Evolutionary conservation across 2,113 vertebrate genomes (phyloP).

Genomic region (Hiodon alosoides): DNA sequence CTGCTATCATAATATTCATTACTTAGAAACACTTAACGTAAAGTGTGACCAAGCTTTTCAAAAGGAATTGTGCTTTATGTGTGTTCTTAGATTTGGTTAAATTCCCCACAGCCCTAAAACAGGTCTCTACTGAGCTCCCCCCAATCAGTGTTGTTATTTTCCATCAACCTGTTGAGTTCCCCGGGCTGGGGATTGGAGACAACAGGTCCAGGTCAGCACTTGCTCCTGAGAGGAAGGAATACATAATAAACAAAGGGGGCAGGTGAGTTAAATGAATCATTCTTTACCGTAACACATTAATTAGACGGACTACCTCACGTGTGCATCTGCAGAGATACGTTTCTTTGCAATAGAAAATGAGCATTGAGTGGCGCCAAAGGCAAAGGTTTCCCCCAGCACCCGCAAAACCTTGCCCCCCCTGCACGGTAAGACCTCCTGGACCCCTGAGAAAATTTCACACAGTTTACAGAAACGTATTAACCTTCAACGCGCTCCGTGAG

Average conservation of each 20-base stretch:
- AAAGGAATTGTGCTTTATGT: background rate
- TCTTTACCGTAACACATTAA: conserved; percentile 13
- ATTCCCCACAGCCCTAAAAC: background rate
- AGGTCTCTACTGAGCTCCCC: background rate
- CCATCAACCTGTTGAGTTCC: conserved; percentile 20
- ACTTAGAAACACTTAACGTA: no score
- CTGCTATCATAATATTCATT: no score
- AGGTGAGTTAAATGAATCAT: conserved; percentile 29
- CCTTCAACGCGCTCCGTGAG: background rate
- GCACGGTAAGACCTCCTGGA: conserved; percentile 24
- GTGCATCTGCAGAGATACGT: conserved; percentile 32
- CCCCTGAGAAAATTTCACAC: conserved; percentile 21
- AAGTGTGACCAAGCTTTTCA: no score
- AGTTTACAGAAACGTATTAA: conserved; percentile 27
- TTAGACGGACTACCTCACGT: conserved; percentile 33
- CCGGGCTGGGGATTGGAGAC: conserved; percentile 7
- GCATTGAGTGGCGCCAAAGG: conserved; percentile 31
- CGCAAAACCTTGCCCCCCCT: conserved; percentile 19
- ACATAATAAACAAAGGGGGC: conserved; percentile 13
- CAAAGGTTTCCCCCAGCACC: conserved; percentile 34
- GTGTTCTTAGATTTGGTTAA: background rate
- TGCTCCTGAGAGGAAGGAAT: conserved; percentile 24
- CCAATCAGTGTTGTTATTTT: background rate
- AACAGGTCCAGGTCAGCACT: conserved; percentile 29
- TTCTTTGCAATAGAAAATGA: conserved; percentile 35